Evolutionary conservation across 2,113 vertebrate species (phyloP), one percentile per base, ranked within the genome.

Genomic region (Megalops atlanticus): DNA sequence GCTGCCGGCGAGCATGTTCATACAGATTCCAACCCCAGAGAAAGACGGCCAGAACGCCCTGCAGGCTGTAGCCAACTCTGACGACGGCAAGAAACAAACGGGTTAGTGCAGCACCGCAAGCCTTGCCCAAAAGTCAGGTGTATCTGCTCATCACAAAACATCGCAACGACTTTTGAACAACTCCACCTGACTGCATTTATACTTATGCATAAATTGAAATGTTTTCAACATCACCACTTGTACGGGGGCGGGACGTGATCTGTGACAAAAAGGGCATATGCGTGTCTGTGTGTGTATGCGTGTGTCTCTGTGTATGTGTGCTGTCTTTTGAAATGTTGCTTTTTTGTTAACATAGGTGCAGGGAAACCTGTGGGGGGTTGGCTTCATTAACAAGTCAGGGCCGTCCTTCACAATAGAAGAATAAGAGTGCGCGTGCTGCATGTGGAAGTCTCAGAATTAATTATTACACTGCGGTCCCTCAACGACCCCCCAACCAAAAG

Each of bases 1-100:
- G 89, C 94, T 97, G 93, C 96, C 96, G 80, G 95, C 94, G 89
- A 96, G 93, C 79, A 95, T 96, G 96, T 96, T 97, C 58, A 92
- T 96, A n/a, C 93, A 94, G 0, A 90, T 93, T 3, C 82, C 89
- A 0, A 33, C 87, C 86, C 89, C 92, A 35, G 95, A 95, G 69
- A 90, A 90, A 49, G 95, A 96, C 0, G 93, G 92, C 70, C 77
- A 86, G 2, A 77, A 74, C 27, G 36, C 81, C 12, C 79, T 80
- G 11, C 87, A 80, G 58, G 82, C 85, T 70, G 81, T 80, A 81
- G 80, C 80, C 80, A 93, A 68, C 11, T 0, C 87, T 0, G 95
- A 95, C 76, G 95, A 95, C 73, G 82, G 88, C n/a, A 93, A 92
- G 83, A 95, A 94, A 84, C 92, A 88, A 81, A 84, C 94, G 82